These are phyloP conservation scores for Plotosus lineatus DNA, from an alignment of 2,113 vertebrate species.

Conservation along the genomic window DNA sequence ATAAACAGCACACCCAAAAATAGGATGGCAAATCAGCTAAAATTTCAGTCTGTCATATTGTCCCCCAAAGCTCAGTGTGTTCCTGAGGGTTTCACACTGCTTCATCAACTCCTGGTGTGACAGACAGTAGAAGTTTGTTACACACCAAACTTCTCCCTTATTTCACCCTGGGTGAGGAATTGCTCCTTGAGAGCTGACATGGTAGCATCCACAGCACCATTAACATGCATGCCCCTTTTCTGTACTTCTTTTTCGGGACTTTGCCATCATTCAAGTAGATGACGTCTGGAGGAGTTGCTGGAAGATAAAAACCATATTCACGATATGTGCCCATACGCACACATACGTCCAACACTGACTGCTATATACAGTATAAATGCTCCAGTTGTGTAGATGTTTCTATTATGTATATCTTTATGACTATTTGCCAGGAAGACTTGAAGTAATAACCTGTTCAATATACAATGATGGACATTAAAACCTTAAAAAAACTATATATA, in stretches of 20 bases:
- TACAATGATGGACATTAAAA: too few species aligned
- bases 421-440: too few species aligned
- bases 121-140: conserved; percentile 28
- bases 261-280: background rate
- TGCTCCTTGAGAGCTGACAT: background rate
- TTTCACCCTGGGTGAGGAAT: background rate
- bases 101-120: conserved; percentile 15
- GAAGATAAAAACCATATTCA: too few species aligned
- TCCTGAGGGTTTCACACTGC: conserved; percentile 12
- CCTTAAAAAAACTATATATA: too few species aligned
- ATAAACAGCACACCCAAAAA: background rate
- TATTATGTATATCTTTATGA: too few species aligned
- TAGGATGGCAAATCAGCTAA: background rate
- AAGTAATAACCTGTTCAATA: too few species aligned
- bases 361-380: too few species aligned
- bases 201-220: background rate
- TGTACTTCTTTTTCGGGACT: background rate
- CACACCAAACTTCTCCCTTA: conserved; percentile 18
- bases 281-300: too few species aligned
- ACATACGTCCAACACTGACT: too few species aligned
- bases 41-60: conserved; percentile 12
- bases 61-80: conserved; percentile 12
- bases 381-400: too few species aligned
- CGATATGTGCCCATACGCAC: too few species aligned
- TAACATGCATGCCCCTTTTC: background rate